Conservation (phyloP, 2,797 vertebrate species). For the Apogon talboti region DNA sequence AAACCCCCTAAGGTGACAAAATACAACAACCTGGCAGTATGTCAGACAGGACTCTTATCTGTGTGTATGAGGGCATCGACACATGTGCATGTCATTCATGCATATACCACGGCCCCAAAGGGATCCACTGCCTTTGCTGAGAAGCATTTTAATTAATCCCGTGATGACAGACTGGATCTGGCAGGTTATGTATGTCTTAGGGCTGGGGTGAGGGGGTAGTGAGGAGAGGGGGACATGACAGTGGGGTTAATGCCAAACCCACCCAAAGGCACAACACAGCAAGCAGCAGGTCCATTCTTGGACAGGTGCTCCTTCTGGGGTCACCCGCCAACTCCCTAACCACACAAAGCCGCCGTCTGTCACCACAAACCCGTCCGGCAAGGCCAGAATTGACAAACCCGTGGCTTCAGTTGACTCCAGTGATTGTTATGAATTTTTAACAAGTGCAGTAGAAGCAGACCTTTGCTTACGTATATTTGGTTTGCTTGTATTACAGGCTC, state of each 20-base stretch:
- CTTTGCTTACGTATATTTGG: conserved; percentile 42
- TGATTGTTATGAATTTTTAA: conserved; percentile 56
- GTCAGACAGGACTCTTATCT: conserved; percentile 39
- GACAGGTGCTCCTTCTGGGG: conserved; percentile 73
- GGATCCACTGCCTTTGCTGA: conserved; percentile 60
- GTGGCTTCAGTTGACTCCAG: conserved; percentile 53
- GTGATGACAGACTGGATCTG: conserved; percentile 76
- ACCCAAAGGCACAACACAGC: conserved; percentile 59
- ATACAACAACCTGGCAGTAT: conserved; percentile 56
- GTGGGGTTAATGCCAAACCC: conserved; percentile 72
- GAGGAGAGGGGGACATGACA: conserved; percentile 54
- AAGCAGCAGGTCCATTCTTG: conserved; percentile 62
- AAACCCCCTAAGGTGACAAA: conserved; percentile 61
- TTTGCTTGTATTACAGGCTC: conserved; percentile 21
- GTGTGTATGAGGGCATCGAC: conserved; percentile 20
- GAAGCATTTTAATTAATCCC: conserved; percentile 82
- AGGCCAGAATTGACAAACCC: conserved; percentile 41
- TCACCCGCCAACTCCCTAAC: conserved; percentile 62
- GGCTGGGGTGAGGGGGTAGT: conserved; percentile 50
- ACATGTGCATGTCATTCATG: conserved; percentile 50
- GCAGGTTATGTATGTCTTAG: conserved; percentile 69
- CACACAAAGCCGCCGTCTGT: conserved; percentile 71
- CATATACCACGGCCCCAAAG: conserved; percentile 44
- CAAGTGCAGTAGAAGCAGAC: conserved; percentile 44
- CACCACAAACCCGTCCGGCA: conserved; percentile 46